Evolutionary conservation across 2,888 invertebrate genomes (phyloP).

Genomic region (Drosophila nr. medialis): DNA sequence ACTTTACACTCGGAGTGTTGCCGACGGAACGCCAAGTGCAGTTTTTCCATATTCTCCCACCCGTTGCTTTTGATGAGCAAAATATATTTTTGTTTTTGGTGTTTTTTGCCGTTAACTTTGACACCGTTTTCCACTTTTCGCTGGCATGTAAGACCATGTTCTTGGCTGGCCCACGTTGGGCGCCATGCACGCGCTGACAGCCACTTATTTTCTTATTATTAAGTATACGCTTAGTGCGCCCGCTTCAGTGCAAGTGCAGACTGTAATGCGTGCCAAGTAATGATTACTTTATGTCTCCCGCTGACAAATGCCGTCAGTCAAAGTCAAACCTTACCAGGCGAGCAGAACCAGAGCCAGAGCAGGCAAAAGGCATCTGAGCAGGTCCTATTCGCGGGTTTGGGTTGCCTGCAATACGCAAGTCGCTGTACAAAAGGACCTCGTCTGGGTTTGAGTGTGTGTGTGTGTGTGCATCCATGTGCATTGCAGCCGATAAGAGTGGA

Average conservation of each 20-base stretch:
- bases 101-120: constrained; percentile 63
- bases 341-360: constrained; percentile 20
- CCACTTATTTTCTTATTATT: constrained; percentile 79
- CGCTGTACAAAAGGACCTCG: constrained; percentile 48
- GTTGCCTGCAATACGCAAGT: constrained; percentile 44
- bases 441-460: background rate
- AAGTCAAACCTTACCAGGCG: constrained; percentile 59
- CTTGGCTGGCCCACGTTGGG: constrained; percentile 10
- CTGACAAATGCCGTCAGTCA: constrained; percentile 80
- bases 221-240: constrained; percentile 73
- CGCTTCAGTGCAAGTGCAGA: constrained; percentile 47
- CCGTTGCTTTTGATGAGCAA: constrained; percentile 22
- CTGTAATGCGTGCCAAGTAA: constrained; percentile 62
- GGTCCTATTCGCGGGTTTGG: constrained; percentile 2
- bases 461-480: constrained; percentile 63
- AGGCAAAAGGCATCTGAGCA: constrained; percentile 28
- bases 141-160: constrained; percentile 48
- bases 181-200: constrained; percentile 60
- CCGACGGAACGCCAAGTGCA: constrained; percentile 39
- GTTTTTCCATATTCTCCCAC: background rate
- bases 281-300: constrained; percentile 77
- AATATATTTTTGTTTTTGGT: constrained; percentile 16
- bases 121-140: constrained; percentile 76
- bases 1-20: constrained; percentile 51
- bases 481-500: constrained; percentile 58